phyloP scores from a whole-genome alignment of 1,140 invertebrate species.

The Kradibia gibbosae region DNA sequence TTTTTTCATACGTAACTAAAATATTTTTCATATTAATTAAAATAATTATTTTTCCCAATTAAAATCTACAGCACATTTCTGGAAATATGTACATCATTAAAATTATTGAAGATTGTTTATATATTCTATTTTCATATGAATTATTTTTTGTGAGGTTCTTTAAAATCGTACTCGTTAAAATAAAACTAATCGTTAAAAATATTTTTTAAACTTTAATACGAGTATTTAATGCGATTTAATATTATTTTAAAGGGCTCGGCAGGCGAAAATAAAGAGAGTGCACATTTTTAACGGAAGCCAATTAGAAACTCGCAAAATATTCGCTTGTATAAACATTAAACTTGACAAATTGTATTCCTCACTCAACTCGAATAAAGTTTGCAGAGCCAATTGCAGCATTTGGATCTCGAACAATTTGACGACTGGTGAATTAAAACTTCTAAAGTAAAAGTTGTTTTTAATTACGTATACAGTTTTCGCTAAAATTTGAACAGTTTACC shows the following conservation, averaged over 20 bases:
- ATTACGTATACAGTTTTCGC: not conserved
- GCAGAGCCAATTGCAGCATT: not conserved
- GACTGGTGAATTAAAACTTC: not conserved
- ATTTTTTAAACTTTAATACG: not conserved
- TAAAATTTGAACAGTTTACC: not conserved
- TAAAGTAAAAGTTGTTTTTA: not conserved
- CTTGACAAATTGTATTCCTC: conserved; percentile 1
- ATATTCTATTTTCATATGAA: not conserved
- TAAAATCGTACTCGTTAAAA: not conserved
- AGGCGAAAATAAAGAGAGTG: not conserved
- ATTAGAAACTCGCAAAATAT: not conserved
- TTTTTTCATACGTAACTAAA: no score
- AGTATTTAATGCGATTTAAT: not conserved
- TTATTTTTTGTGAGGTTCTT: not conserved
- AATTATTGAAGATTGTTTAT: not conserved
- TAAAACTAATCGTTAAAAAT: not conserved
- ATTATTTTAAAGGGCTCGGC: no score
- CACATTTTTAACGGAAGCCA: not conserved
- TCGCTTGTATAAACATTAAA: not conserved
- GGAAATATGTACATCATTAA: not conserved
- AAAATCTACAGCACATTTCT: not conserved
- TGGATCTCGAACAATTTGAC: not conserved
- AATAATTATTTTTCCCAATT: not conserved
- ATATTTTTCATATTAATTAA: not conserved
- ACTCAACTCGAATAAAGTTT: not conserved